Evolutionary conservation across 1,140 invertebrate species (phyloP).

Genomic region (Gyrodactylus bullatarudis): DNA sequence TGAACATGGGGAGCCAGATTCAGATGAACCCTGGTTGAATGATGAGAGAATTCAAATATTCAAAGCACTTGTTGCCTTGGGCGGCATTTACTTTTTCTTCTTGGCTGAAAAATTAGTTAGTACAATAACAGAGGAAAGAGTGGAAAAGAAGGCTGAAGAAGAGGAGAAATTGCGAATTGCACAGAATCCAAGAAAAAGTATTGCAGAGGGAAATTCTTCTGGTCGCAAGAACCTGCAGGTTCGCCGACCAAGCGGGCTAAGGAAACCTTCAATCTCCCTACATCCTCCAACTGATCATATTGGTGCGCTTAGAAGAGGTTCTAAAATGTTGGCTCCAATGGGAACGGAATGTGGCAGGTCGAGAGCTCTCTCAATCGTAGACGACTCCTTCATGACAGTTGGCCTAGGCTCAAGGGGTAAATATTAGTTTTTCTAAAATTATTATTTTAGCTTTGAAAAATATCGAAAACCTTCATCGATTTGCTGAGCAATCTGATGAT

Average conservation of each 20-base stretch:
- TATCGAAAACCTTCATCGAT: constrained; percentile 2
- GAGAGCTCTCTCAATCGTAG: neutral
- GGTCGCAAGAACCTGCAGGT: neutral
- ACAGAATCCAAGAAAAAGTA: neutral
- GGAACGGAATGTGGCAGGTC: neutral
- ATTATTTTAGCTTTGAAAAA: neutral
- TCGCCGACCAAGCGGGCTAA: neutral
- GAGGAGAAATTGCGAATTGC: neutral
- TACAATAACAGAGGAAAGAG: neutral
- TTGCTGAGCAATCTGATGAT: constrained; percentile 1
- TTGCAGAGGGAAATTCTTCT: no score
- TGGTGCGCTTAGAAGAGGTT: neutral
- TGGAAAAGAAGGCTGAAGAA: neutral
- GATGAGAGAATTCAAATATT: constrained; percentile 24
- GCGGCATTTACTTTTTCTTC: constrained; percentile 39
- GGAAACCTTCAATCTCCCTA: neutral
- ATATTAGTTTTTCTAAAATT: neutral
- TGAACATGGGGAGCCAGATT: constrained; percentile 4
- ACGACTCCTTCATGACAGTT: neutral
- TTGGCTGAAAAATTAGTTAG: constrained; percentile 2
- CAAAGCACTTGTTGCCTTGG: constrained; percentile 39
- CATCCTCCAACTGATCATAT: neutral
- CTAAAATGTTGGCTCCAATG: neutral
- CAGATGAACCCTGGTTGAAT: constrained; percentile 8
- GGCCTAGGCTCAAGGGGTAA: neutral